A percentile compares a stretch with the other conserved stretches of the same genome.
Conservation (phyloP, 2,113 vertebrate genomes). For the Marcusenius ussheri region DNA sequence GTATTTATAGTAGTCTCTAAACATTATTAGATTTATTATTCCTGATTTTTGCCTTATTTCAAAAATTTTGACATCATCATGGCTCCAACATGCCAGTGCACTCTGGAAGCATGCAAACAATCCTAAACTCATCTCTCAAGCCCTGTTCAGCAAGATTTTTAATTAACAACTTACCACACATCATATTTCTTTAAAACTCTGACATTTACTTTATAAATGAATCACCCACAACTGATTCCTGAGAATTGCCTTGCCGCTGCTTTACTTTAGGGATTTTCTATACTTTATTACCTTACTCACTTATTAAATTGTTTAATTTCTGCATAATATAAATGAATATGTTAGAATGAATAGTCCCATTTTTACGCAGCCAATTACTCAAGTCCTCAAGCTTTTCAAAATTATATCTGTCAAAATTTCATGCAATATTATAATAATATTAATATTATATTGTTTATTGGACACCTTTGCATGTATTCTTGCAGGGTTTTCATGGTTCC, state of each 20-base stretch:
- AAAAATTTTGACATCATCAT: neutral
- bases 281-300: neutral
- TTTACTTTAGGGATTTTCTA: neutral
- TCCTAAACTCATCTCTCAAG: neutral
- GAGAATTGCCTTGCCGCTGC: neutral
- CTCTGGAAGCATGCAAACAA: neutral
- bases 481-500: neutral
- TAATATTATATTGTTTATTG: neutral
- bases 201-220: constrained; percentile 15
- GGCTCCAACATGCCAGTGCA: neutral
- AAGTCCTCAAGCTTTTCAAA: neutral
- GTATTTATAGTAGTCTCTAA: neutral
- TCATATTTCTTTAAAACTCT: neutral
- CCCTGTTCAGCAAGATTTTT: neutral
- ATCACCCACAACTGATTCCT: constrained; percentile 23
- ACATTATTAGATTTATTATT: neutral
- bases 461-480: neutral
- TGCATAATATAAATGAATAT: neutral
- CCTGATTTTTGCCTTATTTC: neutral
- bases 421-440: neutral
- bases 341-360: neutral
- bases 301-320: neutral
- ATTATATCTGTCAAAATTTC: constrained; percentile 1
- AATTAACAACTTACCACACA: constrained; percentile 18
- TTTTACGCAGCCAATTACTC: neutral